phyloP scores from a whole-genome alignment of 1,140 invertebrate species.

The Halictus rubicundus region DNA sequence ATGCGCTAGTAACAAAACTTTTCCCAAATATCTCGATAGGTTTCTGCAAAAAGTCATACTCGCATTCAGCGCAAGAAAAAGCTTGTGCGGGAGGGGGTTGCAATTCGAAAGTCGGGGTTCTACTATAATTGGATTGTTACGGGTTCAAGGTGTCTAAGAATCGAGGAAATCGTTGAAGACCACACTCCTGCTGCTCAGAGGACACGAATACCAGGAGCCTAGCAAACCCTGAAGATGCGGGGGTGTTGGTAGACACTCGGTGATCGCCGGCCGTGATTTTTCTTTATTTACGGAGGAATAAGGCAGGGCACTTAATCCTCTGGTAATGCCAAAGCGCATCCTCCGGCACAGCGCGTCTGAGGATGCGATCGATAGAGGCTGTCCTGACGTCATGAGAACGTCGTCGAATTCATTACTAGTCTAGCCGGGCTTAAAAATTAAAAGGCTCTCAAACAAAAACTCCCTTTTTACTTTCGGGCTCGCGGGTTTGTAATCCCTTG shows the following conservation, averaged over 20 bases:
- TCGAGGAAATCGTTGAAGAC: not conserved
- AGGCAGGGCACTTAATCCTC: slow-evolving; percentile 63
- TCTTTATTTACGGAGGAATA: slow-evolving; percentile 56
- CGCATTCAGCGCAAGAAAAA: too few relatives aligned
- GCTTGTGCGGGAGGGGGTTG: too few relatives aligned
- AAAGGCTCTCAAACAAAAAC: slow-evolving; percentile 74
- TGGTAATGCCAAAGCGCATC: slow-evolving; percentile 68
- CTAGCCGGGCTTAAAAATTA: slow-evolving; percentile 75
- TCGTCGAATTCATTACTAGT: slow-evolving; percentile 74
- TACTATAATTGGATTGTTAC: too few relatives aligned
- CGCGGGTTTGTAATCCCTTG: slow-evolving; percentile 59
- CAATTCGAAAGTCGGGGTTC: too few relatives aligned
- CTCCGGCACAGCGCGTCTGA: slow-evolving; percentile 55
- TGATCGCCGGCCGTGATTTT: slow-evolving; percentile 42
- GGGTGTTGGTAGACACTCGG: not conserved
- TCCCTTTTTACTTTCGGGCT: slow-evolving; percentile 62
- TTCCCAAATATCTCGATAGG: too few relatives aligned
- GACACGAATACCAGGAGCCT: not conserved
- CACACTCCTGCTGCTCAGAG: too few relatives aligned
- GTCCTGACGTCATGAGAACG: slow-evolving; percentile 66
- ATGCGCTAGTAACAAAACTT: too few relatives aligned
- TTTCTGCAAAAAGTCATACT: too few relatives aligned
- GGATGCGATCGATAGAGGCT: slow-evolving; percentile 70
- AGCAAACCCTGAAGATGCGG: too few relatives aligned
- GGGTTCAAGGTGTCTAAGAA: too few relatives aligned